Base-by-base conservation (phyloP, 1,140 invertebrate genomes). In the Eueides isabella region DNA sequence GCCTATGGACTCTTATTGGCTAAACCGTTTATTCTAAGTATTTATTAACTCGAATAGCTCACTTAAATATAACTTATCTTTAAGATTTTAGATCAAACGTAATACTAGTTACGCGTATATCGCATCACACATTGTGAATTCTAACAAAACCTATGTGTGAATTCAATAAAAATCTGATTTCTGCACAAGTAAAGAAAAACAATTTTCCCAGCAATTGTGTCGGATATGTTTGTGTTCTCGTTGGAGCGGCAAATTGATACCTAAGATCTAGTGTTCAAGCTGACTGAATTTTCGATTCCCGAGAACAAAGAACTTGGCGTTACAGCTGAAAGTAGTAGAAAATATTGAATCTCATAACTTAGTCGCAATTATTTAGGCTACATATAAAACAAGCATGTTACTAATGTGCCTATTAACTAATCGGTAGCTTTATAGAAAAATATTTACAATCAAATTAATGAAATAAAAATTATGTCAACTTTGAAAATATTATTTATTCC, bases 181-280 rank as follows among this genome's bases (percentile, higher is more conserved):
- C 63, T 72, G 33, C 70, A 66, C 41, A 19, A 12, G 48, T 12
- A 14, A 41, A 35, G n/a, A 62, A 70, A 71, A 75, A 75, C 67
- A 55, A 63, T 64, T 64, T 66, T 66, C 68, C 5, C 33, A 69
- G 31, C 38, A 66, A 64, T 71, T 61, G 73, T 75, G 26, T 75
- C 62, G 38, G 63, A 70, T 66, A 66, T 67, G 63, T 75, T 70
- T 70, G 29, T 41, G 31, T 26, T 48, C 63, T 71, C 73, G 65
- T 70, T 71, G 73, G 62, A 75, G 73, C 73, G 67, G 61, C 7
- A 75, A 75, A 75, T 75, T 75, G 73, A 29, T 66, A 66, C 29
- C 68, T 55, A 75, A 67, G 44, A 71, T 26, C 28, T 66, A 74
- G 61, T 69, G 64, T 67, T 26, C 14, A 26, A 67, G 65, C 41